These are phyloP conservation scores for Ptychochromis oligacanthus DNA, from an alignment of 2,113 vertebrate genomes.

Conservation along the genomic window DNA sequence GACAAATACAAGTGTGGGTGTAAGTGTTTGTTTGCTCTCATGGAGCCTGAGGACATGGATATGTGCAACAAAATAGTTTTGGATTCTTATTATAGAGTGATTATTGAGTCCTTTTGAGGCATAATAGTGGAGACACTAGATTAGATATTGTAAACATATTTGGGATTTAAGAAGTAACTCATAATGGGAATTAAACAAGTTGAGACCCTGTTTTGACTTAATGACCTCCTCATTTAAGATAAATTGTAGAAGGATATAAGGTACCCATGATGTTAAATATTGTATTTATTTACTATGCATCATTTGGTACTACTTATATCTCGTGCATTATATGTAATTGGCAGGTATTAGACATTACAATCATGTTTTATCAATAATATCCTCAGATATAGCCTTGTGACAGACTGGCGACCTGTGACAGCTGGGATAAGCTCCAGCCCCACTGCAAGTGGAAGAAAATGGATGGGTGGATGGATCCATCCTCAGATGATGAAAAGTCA, in stretches of 20 bases:
- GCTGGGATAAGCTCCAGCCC: too few species aligned
- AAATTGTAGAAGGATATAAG: neutral
- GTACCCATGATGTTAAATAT: neutral
- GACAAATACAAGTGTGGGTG: constrained; percentile 5
- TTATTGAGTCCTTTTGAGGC: constrained; percentile 1
- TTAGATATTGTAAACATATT: neutral
- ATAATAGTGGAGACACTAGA: neutral
- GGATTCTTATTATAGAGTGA: neutral
- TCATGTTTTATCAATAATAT: too few species aligned
- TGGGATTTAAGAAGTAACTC: neutral
- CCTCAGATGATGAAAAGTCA: too few species aligned
- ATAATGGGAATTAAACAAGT: neutral
- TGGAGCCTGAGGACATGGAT: constrained; percentile 11
- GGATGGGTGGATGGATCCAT: too few species aligned
- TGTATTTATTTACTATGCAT: neutral
- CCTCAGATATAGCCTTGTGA: too few species aligned
- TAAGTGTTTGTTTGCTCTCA: constrained; percentile 8
- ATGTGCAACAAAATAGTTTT: neutral
- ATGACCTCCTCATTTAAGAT: neutral
- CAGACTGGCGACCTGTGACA: too few species aligned
- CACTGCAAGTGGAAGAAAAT: too few species aligned
- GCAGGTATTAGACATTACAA: too few species aligned
- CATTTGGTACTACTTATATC: neutral
- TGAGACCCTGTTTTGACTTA: neutral
- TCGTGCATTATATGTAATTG: too few species aligned